Evolutionary conservation across 2,113 vertebrate species (phyloP).

Genomic region (Chroicocephalus ridibundus): DNA sequence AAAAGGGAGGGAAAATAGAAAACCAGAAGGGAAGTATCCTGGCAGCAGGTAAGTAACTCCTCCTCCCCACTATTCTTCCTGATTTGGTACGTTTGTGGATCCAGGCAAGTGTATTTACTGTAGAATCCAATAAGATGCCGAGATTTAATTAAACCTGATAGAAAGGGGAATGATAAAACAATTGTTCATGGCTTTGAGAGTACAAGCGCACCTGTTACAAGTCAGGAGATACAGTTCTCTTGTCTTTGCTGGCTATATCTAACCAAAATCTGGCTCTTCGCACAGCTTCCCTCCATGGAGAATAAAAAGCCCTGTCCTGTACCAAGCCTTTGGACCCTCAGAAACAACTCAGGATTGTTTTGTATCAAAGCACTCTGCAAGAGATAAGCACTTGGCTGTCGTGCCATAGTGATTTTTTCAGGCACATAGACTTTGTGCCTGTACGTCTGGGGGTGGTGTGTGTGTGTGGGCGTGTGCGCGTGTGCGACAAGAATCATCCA

Average conservation of each 20-base stretch:
- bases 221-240: background rate
- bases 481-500: background rate
- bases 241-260: background rate
- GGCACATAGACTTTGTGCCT: background rate
- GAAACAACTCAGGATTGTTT: background rate
- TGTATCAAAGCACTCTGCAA: background rate
- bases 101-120: background rate
- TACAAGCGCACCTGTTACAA: background rate
- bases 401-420: background rate
- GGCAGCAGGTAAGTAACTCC: background rate
- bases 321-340: background rate
- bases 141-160: background rate
- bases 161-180: background rate
- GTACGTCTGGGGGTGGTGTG: background rate
- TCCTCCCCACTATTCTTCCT: background rate
- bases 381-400: background rate
- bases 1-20: background rate
- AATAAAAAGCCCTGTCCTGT: background rate
- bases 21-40: background rate
- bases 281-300: background rate
- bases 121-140: background rate
- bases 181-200: background rate
- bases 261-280: background rate
- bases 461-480: background rate
- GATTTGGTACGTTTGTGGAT: background rate